phyloP scores from a whole-genome alignment of 1,140 invertebrate species.

The Holcopasites calliopsidis region DNA sequence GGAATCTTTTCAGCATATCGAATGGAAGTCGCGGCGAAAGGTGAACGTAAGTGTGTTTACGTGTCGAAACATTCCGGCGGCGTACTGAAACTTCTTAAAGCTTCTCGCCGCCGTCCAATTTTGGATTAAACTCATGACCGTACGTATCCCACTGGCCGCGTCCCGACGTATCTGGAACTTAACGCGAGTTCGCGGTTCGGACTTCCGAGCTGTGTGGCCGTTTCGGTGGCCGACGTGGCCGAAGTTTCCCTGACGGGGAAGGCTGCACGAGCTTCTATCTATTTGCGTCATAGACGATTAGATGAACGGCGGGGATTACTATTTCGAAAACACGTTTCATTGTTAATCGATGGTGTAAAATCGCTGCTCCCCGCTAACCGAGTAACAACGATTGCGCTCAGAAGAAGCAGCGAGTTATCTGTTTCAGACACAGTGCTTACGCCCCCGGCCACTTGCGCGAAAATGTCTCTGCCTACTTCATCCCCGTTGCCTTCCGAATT shows the following conservation, averaged over 20 bases:
- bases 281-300: neutral
- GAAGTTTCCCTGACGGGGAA: neutral
- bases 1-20: constrained; percentile 26
- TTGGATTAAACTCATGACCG: constrained; percentile 44
- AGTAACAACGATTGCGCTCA: neutral
- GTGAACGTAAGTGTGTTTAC: constrained; percentile 40
- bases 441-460: neutral
- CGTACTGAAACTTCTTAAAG: constrained; percentile 45
- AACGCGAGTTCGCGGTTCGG: constrained; percentile 2
- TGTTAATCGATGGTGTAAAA: neutral
- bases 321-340: too few species aligned
- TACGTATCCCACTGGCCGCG: constrained; percentile 31
- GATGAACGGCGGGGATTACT: too few species aligned
- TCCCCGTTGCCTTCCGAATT: neutral
- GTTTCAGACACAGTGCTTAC: neutral
- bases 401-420: neutral
- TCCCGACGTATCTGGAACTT: constrained; percentile 33
- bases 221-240: constrained; percentile 10
- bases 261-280: constrained; percentile 7
- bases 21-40: constrained; percentile 6
- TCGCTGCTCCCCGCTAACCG: too few species aligned
- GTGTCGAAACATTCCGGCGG: constrained; percentile 38
- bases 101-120: constrained; percentile 44
- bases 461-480: neutral
- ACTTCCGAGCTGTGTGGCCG: constrained; percentile 32